Evolutionary conservation across 2,888 invertebrate genomes (phyloP), one percentile per base, ranked within the genome.

Genomic region (Eupithecia tripunctaria): DNA sequence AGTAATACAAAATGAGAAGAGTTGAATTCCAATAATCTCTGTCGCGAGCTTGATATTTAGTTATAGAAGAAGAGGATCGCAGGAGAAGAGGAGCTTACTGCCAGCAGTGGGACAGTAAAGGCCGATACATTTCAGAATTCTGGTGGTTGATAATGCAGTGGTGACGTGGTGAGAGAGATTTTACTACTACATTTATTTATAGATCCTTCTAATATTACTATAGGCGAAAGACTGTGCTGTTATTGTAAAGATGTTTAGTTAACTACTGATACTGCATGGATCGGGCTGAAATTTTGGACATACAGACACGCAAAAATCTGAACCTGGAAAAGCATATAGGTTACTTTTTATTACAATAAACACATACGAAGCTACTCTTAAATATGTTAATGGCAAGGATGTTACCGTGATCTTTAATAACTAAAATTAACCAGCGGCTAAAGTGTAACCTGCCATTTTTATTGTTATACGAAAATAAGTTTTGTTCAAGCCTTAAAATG

Each of bases 401-500:
- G 25, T 56, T 29, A 60, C 36, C 62, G n/a, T 63, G 62, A 63
- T 18, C 62, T 63, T 36, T 25, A 1, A n/a, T 56, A 56, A 14
- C 56, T 25, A 8, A 56, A 63, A 32, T 63, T 36, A 5, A 36
- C 15, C 32, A n/a, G 12, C 62, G 21, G 36, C 32, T 63, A n/a
- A 36, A 60, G 60, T 18, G 27, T 60, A 59, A 10, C 8, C 18
- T 63, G 62, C n/a, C 36, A 36, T n/a, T 10, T 62, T 36, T 32
- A 36, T 32, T 32, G 12, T 36, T 32, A 3, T 36, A n/a, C 32
- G 10, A 36, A 21, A 63, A 32, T 36, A 63, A n/a, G 29, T n/a
- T n/a, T n/a, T 36, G 32, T 36, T n/a, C 36, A 63, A 63, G n/a
- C 60, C 29, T 63, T 63, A 63, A 63, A 62, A 32, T 64, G 64